phyloP scores from a whole-genome alignment of 2,113 vertebrate genomes.

The Hirundichthys speculiger region DNA sequence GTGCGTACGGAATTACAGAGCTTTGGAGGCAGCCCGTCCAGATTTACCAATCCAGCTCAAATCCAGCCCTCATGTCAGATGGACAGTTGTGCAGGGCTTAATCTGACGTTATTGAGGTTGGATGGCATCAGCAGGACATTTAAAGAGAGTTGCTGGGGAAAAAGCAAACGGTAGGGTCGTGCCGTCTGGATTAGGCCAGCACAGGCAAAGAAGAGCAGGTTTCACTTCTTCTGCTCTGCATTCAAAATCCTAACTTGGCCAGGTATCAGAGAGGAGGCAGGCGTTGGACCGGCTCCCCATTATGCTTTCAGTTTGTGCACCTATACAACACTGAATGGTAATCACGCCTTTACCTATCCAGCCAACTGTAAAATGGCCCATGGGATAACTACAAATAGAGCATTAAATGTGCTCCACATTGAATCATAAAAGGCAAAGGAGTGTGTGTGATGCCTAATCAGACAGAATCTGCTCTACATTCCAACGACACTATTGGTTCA shows the following conservation, averaged over 20 bases:
- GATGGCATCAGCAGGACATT: slow-evolving; percentile 44
- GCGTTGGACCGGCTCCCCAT: no score
- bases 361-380: slow-evolving; percentile 63
- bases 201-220: slow-evolving; percentile 52
- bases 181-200: slow-evolving; percentile 62
- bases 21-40: slow-evolving; percentile 70
- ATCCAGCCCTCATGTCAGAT: slow-evolving; percentile 76
- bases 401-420: slow-evolving; percentile 80
- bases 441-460: slow-evolving; percentile 25
- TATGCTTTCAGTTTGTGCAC: slow-evolving; percentile 20
- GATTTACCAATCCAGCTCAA: slow-evolving; percentile 79
- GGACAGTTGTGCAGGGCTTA: slow-evolving; percentile 75
- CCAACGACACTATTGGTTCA: slow-evolving; percentile 20
- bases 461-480: slow-evolving; percentile 48
- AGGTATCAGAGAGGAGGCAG: no score
- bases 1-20: slow-evolving; percentile 67
- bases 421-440: slow-evolving; percentile 42
- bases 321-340: slow-evolving; percentile 22
- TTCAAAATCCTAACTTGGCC: background rate
- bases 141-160: slow-evolving; percentile 29
- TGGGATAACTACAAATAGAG: slow-evolving; percentile 79
- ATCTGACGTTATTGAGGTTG: slow-evolving; percentile 68
- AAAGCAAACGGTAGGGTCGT: slow-evolving; percentile 46
- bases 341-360: slow-evolving; percentile 35
- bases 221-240: slow-evolving; percentile 29